Base-by-base conservation (phyloP, 2,888 invertebrate genomes). In the Cryptus viduatorius region DNA sequence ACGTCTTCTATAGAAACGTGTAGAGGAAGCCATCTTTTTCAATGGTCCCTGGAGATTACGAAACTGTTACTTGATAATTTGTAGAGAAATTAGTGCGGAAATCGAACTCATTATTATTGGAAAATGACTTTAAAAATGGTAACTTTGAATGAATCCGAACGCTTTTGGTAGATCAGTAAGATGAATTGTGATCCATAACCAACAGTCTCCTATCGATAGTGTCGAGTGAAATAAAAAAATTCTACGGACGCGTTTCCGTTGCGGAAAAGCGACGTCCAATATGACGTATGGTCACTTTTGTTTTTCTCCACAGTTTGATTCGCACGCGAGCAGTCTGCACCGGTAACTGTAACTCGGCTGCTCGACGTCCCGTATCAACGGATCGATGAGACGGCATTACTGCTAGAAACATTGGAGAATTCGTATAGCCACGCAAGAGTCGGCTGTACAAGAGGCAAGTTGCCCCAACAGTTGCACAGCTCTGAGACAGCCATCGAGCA, bases 401-500 rank as follows among this genome's bases (percentile, higher is more conserved):
- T 59, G 44, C 59, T 73, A 67, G 68, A 48, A 46, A 68, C 42
- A 24, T 46, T 37, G 53, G 79, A 71, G 75, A 65, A 76, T 71
- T 75, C 42, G 68, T 46, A 14, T 12, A 42, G n/a, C 37, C 46
- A 4, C 56, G 61, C 46, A 24, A 71, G 37, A 79, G 48, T 53
- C 69, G 44, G 50, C 73, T 44, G 42, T 75, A 59, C 72, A 84
- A 73, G 84, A 86, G 73, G 78, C 86, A 86, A 61, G 82, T 84
- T 85, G 85, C 83, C 86, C 76, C 87, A 79, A 86, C 77, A 84
- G 81, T 82, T 79, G 86, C 86, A 14, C 84, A 84, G 84, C 87
- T 87, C 85, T 85, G 86, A 84, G 87, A 87, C 87, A 87, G 87
- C 82, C 86, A 82, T 86, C 80, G 83, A 87, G 85, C 86, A 86